Base-by-base conservation (phyloP, 1,140 invertebrate genomes). In the Eumeta japonica region DNA sequence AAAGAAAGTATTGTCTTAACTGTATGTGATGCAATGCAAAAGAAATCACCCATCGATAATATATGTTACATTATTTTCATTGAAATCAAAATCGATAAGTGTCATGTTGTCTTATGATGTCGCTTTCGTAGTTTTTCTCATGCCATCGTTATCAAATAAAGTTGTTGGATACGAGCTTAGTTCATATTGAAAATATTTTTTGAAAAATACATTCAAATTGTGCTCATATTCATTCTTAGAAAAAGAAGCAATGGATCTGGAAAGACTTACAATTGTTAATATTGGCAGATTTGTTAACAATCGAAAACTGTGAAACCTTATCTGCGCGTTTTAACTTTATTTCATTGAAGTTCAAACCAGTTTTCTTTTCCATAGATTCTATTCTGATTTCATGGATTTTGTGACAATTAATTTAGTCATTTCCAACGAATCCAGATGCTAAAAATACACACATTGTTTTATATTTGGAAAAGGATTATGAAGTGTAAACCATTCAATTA, bases 131-230 rank as follows among this genome's bases (percentile, higher is more conserved):
- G 50, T 55, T 64, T 72, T 67, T 49, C 58, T 44, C 63, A 71
- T 71, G 41, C 58, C 58, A 55, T 49, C 31, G 43, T 45, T 54
- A 53, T 62, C 52, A 57, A 68, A 75, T 47, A 75, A 32, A 37
- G 63, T 43, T 48, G 48, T 41, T 15, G 68, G 62, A 55, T 51
- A 67, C 28, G 61, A 59, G 31, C 50, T 54, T 30, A 72, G 27
- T 58, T 75, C 62, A 57, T 63, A 68, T 39, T 57, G 43, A 43
- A 70, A 41, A 49, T 62, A 61, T 53, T 62, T 37, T 41, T 57
- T 19, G 28, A 64, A 19, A 45, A 64, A 43, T 37, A 41, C 54
- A 47, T 64, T 46, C 45, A 46, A 50, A 50, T 62, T 45, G 66
- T 62, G 28, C 33, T 52, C 18, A 44, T 45, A 43, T 29, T 52